Evolutionary conservation across 2,113 vertebrate species (phyloP), one percentile per base, ranked within the genome.

Genomic region (Sprattus sprattus): DNA sequence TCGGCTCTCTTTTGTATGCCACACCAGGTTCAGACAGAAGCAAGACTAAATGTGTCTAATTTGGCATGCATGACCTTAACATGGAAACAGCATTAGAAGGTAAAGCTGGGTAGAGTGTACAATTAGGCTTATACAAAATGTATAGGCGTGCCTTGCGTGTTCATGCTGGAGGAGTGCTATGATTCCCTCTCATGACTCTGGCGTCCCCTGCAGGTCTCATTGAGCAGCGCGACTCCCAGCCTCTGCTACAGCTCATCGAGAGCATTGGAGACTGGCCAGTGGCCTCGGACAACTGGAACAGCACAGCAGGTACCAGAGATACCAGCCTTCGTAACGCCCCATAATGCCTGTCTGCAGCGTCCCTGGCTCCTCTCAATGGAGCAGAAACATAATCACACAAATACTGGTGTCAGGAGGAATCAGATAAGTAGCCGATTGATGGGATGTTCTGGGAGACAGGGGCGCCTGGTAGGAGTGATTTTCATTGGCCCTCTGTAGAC

Each of bases 211-310:
- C 88, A 98, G 98, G 94, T 87, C 89, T 98, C 50, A 99, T 99
- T 83, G 97, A 99, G 91, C 94, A 97, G 87, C 93, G 96, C 15
- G 97, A 96, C 91, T 97, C 98, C 0, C 89, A 93, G 89, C 98
- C 98, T 20, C 95, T 99, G 81, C 91, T 99, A 80, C 92, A 94
- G 85, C 95, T 97, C 91, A 91, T 99, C 22, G 91, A 93, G 2
- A 84, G 87, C 13, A 91, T 97, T 22, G 97, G 98, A 81, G 97
- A 96, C 81, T 99, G 98, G 98, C 98, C 98, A 3, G 97, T 98
- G 89, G 95, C 97, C 81, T 96, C 93, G 71, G 94, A 95, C 82
- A 95, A 95, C 90, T 99, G 98, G 98, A 96, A 93, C 50, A 67
- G 82, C 87, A 94, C 93, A 39, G 86, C 92, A 90, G 94, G 95